phyloP scores from a whole-genome alignment of 2,888 invertebrate species.

The Pheosia gnoma region DNA sequence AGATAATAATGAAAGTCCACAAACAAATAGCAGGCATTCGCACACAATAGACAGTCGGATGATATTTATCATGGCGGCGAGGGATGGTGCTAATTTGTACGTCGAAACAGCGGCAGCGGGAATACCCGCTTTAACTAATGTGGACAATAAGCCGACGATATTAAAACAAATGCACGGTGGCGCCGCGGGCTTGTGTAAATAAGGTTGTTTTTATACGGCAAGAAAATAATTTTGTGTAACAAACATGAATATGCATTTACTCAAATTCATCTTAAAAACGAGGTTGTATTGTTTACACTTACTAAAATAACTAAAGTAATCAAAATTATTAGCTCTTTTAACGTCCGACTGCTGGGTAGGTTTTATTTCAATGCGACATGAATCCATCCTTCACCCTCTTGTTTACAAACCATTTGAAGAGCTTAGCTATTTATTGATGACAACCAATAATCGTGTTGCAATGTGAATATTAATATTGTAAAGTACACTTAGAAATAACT shows the following conservation, averaged over 20 bases:
- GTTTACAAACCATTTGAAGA: no score
- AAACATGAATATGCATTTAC: background rate
- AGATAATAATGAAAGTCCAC: slow-evolving; percentile 17
- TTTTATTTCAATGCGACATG: no score
- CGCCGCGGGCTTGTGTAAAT: background rate
- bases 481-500: no score
- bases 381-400: no score
- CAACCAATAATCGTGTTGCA: no score
- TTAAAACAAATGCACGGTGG: slow-evolving; percentile 32
- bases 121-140: slow-evolving; percentile 26
- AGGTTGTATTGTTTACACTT: no score
- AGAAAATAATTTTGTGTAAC: background rate
- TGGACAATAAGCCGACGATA: slow-evolving; percentile 35
- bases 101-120: slow-evolving; percentile 29
- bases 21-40: slow-evolving; percentile 13
- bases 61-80: slow-evolving; percentile 31
- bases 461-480: no score
- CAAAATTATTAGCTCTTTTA: no score
- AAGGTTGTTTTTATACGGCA: background rate
- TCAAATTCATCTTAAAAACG: no score
- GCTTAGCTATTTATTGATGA: no score
- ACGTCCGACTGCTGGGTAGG: no score
- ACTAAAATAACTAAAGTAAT: no score
- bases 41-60: slow-evolving; percentile 32
- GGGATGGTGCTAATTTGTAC: slow-evolving; percentile 42